Evolutionary conservation across 2,888 invertebrate genomes (phyloP).

Genomic region (Hypolimnas misippus): DNA sequence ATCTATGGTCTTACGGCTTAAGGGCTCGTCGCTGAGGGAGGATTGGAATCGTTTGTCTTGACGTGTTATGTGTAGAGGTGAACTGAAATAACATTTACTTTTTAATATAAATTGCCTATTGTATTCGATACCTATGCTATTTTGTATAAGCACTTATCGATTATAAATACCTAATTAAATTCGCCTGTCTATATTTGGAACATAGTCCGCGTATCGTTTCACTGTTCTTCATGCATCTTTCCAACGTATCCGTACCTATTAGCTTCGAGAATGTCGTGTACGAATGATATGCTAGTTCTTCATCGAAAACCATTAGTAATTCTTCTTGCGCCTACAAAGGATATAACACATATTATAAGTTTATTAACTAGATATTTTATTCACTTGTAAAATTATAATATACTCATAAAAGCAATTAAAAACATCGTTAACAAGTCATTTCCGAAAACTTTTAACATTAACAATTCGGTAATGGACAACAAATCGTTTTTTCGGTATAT

Average conservation of each 20-base stretch:
- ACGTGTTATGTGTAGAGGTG: conserved; percentile 61
- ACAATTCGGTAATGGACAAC: too few species aligned
- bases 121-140: too few species aligned
- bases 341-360: background rate
- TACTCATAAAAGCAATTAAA: too few species aligned
- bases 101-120: too few species aligned
- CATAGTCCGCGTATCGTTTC: conserved; percentile 91
- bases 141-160: too few species aligned
- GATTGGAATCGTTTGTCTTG: conserved; percentile 64
- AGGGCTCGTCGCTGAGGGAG: conserved; percentile 70
- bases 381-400: too few species aligned
- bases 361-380: too few species aligned
- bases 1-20: conserved; percentile 57
- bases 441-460: too few species aligned
- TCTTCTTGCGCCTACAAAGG: conserved; percentile 88
- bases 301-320: conserved; percentile 91
- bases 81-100: conserved; percentile 37
- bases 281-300: conserved; percentile 92
- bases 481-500: too few species aligned
- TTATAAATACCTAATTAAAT: conserved; percentile 63
- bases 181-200: conserved; percentile 85
- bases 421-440: too few species aligned
- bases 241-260: conserved; percentile 88
- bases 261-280: conserved; percentile 91
- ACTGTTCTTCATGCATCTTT: conserved; percentile 89